A percentile compares a stretch with the other conserved stretches of the same genome.
Conservation (phyloP, 2,888 invertebrate genomes). For the Chalcosyrphus nemorum region DNA sequence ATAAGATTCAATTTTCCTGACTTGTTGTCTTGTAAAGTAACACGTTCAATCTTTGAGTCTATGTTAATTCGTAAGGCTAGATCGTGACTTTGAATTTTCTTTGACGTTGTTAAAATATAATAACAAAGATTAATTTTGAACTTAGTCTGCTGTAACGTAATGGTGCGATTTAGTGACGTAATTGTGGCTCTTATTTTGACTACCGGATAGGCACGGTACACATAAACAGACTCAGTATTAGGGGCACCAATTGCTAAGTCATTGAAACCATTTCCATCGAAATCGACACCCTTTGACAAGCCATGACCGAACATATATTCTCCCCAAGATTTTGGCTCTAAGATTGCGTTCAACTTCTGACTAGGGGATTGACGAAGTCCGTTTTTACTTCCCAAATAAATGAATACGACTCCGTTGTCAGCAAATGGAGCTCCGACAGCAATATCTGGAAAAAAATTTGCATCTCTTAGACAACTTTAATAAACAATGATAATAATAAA, state of each 20-base stretch:
- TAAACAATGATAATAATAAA: too few species aligned
- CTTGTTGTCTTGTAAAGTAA: slow-evolving; percentile 76
- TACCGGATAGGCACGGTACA: slow-evolving; percentile 82
- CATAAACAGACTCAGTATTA: slow-evolving; percentile 81
- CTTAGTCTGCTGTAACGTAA: slow-evolving; percentile 80
- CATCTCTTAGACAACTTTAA: too few species aligned
- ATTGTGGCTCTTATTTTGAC: slow-evolving; percentile 79
- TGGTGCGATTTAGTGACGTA: slow-evolving; percentile 79
- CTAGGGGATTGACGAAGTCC: slow-evolving; percentile 80
- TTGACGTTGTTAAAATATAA: slow-evolving; percentile 76
- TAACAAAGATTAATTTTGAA: slow-evolving; percentile 80
- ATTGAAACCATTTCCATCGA: slow-evolving; percentile 81
- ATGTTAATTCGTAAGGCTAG: slow-evolving; percentile 77
- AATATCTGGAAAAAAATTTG: slow-evolving; percentile 83
- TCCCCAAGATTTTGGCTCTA: slow-evolving; percentile 76
- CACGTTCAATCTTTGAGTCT: slow-evolving; percentile 80
- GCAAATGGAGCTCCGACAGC: slow-evolving; percentile 87
- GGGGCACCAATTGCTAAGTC: slow-evolving; percentile 82
- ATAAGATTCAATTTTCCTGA: slow-evolving; percentile 78
- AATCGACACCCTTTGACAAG: slow-evolving; percentile 82
- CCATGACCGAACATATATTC: slow-evolving; percentile 81
- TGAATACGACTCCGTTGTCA: slow-evolving; percentile 85
- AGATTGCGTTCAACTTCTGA: slow-evolving; percentile 81
- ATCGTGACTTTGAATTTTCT: slow-evolving; percentile 76
- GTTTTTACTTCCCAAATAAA: slow-evolving; percentile 83